Evolutionary conservation across 64 coral and sea anemone genomes (phyloP), one percentile per base, ranked within the genome.

Genomic region (Montipora foliosa): DNA sequence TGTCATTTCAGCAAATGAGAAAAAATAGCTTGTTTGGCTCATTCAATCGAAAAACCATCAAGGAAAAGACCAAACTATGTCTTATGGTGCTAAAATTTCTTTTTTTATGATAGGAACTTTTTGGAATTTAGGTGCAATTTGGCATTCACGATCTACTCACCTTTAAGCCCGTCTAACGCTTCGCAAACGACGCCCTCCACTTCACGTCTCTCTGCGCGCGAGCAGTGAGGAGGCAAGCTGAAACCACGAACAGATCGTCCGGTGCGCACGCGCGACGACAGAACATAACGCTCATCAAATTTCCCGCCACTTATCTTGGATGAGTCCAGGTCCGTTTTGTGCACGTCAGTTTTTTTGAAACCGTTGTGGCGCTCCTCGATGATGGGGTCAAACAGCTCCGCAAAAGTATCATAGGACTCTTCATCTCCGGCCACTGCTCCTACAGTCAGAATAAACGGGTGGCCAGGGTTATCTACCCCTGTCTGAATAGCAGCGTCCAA

Each of bases 261-360:
- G 81, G 96, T 98, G 67, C 96, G 90, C 87, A 98, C 96, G 90
- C 96, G 96, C 15, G 96, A 98, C 2, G 96, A 98, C 24, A 98
- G 61, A 8, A 98, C 96, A 44, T 98, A 98, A 4, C 93, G 95
- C 44, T 98, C 96, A 47, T 98, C 96, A 61, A 98, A 95, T 81
- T 93, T 95, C 49, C 96, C 96, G 24, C 96, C 96, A 76, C 72
- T 79, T 1, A 98, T 94, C 53, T 95, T 95, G 3, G 80, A 93
- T 0, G 94, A 58, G 86, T 98, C 94, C 77, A 98, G 76, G 45
- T 98, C 94, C 5, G 96, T 98, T 44, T 93, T 95, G 49, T 98
- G 96, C 69, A 60, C 11, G 77, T 90, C 94, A 50, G 29, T 88
- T 89, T 95, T 98, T 49, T 90, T 90, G 68, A 94, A 98, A 4